Conservation (phyloP, 2,888 invertebrate species). For the Achlya flavicornis region DNA sequence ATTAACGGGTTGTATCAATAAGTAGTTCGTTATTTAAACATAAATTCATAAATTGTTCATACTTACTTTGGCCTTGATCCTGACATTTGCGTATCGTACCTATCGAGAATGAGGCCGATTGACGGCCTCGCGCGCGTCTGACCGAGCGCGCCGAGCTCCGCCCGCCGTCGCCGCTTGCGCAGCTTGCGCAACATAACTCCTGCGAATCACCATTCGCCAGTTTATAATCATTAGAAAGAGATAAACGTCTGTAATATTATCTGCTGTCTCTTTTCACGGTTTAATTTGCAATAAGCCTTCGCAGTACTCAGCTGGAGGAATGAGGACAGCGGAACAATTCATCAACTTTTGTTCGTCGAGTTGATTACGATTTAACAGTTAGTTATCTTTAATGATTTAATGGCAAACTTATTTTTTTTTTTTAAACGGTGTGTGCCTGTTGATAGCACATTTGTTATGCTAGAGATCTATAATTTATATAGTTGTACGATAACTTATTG, state of each 20-base stretch:
- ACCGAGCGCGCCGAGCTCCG: conserved; percentile 13
- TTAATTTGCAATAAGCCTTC: conserved; percentile 6
- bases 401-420: neutral
- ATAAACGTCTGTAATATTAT: conserved; percentile 18
- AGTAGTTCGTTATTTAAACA: no score
- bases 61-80: conserved; percentile 64
- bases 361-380: conserved; percentile 34
- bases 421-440: neutral
- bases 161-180: conserved; percentile 50
- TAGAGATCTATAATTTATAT: no score
- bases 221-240: conserved; percentile 20
- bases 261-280: neutral
- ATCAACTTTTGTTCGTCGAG: conserved; percentile 33
- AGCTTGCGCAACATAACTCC: conserved; percentile 58
- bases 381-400: conserved; percentile 6
- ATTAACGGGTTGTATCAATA: no score
- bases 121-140: conserved; percentile 59
- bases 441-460: no score
- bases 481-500: no score
- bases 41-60: conserved; percentile 17
- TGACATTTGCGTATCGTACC: conserved; percentile 65
- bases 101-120: conserved; percentile 60
- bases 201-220: conserved; percentile 23
- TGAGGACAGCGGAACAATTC: conserved; percentile 44
- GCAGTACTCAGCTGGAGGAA: conserved; percentile 27